A percentile compares a stretch with the other conserved stretches of the same genome.
Conservation (phyloP, 35 echinoderm and acorn worm species). For the Hemicentrotus pulcherrimus region DNA sequence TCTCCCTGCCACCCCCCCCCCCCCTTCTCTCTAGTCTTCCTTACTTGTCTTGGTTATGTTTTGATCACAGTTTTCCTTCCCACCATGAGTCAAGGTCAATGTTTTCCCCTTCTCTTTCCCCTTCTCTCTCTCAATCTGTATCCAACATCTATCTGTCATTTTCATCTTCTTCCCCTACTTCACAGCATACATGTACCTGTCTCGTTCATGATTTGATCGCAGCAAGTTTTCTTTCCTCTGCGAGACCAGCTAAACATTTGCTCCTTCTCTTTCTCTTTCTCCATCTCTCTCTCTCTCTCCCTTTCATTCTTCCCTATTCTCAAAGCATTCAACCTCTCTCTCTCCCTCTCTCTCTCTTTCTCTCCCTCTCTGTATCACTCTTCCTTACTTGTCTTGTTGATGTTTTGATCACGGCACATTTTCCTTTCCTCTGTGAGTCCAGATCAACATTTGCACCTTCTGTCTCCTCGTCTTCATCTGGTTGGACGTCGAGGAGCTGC, state of each 20-base stretch:
- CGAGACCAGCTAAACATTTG: not conserved
- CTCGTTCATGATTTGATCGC: constrained; percentile 97
- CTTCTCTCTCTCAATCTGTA: too few species aligned
- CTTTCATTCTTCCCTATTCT: not conserved
- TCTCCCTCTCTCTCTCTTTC: not conserved
- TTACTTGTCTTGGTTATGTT: too few species aligned
- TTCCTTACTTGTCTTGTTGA: constrained; percentile 94
- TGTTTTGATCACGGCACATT: constrained; percentile 99
- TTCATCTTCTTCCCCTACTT: not conserved
- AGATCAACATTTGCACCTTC: constrained; percentile 98
- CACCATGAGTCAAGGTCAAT: too few species aligned
- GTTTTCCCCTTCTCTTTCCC: too few species aligned
- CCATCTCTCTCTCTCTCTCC: not conserved
- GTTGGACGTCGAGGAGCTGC: constrained; percentile 95
- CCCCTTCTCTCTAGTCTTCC: too few species aligned
- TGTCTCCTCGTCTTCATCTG: constrained; percentile 85
- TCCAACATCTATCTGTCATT: not conserved
- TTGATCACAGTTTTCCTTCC: too few species aligned
- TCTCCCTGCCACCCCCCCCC: not conserved
- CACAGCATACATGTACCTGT: constrained; percentile 62
- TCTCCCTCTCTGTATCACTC: not conserved
- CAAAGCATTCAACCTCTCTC: not conserved
- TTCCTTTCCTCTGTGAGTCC: constrained; percentile 97
- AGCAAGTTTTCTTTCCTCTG: constrained; percentile 71
- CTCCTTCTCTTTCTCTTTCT: not conserved